These are phyloP conservation scores for Azorinus chamasolen DNA, from an alignment of 2,888 invertebrate species.

Conservation along the genomic window DNA sequence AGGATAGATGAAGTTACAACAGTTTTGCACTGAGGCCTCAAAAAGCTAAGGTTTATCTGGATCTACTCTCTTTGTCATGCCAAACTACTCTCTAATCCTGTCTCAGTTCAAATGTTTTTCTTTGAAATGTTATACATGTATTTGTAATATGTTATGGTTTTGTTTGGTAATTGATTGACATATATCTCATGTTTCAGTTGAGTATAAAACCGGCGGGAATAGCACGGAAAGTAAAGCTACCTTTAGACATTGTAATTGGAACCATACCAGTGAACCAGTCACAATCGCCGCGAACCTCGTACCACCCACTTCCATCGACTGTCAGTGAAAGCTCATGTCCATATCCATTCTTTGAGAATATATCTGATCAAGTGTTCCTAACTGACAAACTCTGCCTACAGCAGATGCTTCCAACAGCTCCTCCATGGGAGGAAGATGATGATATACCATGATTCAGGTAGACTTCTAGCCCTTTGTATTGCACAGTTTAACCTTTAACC, in stretches of 20 bases:
- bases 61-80: too few relatives aligned
- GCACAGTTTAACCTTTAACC: too few relatives aligned
- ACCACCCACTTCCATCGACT: constrained; percentile 79
- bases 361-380: constrained; percentile 76
- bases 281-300: constrained; percentile 74
- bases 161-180: too few relatives aligned
- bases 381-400: constrained; percentile 77
- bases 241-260: constrained; percentile 81
- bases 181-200: constrained; percentile 73
- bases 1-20: too few relatives aligned
- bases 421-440: constrained; percentile 82
- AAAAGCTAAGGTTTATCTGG: too few relatives aligned
- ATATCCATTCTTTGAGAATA: constrained; percentile 77
- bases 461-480: not conserved
- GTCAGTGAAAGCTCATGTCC: constrained; percentile 74
- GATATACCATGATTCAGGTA: constrained; percentile 78
- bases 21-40: too few relatives aligned
- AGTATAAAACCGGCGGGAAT: constrained; percentile 81
- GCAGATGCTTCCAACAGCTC: constrained; percentile 81
- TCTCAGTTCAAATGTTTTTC: too few relatives aligned
- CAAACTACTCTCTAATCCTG: too few relatives aligned
- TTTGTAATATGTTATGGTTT: too few relatives aligned
- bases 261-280: constrained; percentile 75
- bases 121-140: too few relatives aligned
- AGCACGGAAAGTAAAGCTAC: constrained; percentile 81